Conservation (phyloP, 2,113 vertebrate species). For the Ochotona princeps region DNA sequence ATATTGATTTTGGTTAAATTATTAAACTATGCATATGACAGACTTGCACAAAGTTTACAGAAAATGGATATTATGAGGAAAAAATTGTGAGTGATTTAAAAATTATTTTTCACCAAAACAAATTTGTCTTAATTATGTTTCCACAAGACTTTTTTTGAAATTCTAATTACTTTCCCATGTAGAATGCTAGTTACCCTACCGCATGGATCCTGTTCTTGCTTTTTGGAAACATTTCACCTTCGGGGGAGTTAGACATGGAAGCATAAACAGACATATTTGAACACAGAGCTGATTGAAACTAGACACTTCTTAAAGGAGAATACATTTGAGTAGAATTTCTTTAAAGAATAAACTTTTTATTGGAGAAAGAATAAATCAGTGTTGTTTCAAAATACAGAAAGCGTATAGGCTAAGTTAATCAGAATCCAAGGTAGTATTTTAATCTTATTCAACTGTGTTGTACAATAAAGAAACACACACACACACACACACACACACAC, state of each 20-base stretch:
- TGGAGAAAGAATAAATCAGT: not conserved
- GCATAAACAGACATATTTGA: not conserved
- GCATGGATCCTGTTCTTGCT: not conserved
- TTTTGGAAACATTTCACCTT: not conserved
- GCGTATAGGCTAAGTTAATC: not conserved
- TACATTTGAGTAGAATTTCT: not conserved
- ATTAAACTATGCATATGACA: too few relatives aligned
- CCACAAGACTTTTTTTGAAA: too few relatives aligned
- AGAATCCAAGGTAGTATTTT: not conserved
- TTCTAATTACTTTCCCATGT: too few relatives aligned
- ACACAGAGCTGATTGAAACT: not conserved
- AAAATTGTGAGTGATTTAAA: too few relatives aligned
- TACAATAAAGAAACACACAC: not conserved
- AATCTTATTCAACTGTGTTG: not conserved
- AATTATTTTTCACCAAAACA: too few relatives aligned
- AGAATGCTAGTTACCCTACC: not conserved
- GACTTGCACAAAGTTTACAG: too few relatives aligned
- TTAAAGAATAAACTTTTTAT: not conserved
- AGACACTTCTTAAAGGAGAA: not conserved
- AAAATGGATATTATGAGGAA: too few relatives aligned
- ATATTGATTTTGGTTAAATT: too few relatives aligned
- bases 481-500: not conserved
- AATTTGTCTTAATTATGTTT: too few relatives aligned
- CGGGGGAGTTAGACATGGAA: not conserved
- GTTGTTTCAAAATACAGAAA: not conserved